Evolutionary conservation across 1,140 invertebrate genomes (phyloP).

Genomic region (Aricia agestis): DNA sequence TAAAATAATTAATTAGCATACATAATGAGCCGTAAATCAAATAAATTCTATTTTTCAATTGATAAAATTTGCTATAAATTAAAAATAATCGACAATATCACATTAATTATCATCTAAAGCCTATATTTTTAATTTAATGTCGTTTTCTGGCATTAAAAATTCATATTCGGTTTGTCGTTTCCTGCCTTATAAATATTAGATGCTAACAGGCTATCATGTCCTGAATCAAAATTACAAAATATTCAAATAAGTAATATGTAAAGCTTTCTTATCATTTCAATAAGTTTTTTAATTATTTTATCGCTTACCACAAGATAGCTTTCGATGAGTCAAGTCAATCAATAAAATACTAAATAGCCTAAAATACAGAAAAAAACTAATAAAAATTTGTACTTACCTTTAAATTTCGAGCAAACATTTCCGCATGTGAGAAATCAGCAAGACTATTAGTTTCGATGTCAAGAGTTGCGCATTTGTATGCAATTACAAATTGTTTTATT

Average conservation of each 20-base stretch:
- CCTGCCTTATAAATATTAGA: neutral
- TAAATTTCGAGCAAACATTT: neutral
- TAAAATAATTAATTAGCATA: neutral
- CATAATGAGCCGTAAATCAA: neutral
- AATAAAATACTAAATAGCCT: too few relatives aligned
- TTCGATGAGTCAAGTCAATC: too few relatives aligned
- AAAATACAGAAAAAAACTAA: too few relatives aligned
- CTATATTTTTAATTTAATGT: neutral
- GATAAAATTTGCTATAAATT: neutral
- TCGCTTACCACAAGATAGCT: too few relatives aligned
- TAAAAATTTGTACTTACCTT: too few relatives aligned
- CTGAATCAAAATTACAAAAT: too few relatives aligned
- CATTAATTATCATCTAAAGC: neutral
- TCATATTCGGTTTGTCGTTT: neutral
- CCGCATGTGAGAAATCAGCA: neutral
- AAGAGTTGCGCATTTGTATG: neutral
- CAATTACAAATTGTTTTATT: conserved; percentile 13
- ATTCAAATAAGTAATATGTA: too few relatives aligned
- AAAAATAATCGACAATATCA: neutral
- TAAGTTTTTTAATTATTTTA: too few relatives aligned
- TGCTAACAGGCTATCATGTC: too few relatives aligned
- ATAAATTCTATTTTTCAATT: neutral
- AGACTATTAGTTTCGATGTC: neutral
- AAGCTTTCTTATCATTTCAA: too few relatives aligned
- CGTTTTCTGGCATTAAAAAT: neutral